A percentile compares a stretch with the other conserved stretches of the same genome.
Evolutionary conservation across 2,888 invertebrate species (phyloP).

Genomic region (Meganola albula): DNA sequence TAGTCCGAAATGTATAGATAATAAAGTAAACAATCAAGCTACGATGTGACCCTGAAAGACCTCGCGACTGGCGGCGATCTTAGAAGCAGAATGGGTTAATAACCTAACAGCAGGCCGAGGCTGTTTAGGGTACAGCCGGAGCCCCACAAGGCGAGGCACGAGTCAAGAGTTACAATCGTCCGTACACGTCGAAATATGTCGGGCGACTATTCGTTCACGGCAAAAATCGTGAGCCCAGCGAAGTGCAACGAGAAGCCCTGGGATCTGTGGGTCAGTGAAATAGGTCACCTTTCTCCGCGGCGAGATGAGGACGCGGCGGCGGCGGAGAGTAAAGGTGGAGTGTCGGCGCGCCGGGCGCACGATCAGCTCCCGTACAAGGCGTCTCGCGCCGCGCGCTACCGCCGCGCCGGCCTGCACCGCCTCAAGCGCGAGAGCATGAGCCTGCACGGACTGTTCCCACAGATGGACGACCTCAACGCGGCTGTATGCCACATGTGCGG

Average conservation of each 20-base stretch:
- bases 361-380: conserved; percentile 53
- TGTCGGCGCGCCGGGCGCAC: conserved; percentile 42
- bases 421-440: conserved; percentile 81
- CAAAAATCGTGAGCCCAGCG: conserved; percentile 66
- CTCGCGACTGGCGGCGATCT: conserved; percentile 44
- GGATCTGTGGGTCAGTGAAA: conserved; percentile 72
- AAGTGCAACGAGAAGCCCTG: conserved; percentile 74
- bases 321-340: conserved; percentile 49
- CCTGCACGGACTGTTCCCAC: conserved; percentile 87
- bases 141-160: conserved; percentile 53
- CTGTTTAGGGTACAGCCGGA: conserved; percentile 61
- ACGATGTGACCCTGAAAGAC: conserved; percentile 59
- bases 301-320: conserved; percentile 57
- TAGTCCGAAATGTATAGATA: conserved; percentile 48
- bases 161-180: conserved; percentile 43
- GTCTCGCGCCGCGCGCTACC: conserved; percentile 39
- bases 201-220: conserved; percentile 58
- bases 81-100: conserved; percentile 71
- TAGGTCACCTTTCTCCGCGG: conserved; percentile 67
- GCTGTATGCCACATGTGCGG: conserved; percentile 88
- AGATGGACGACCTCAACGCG: conserved; percentile 85
- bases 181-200: conserved; percentile 61
- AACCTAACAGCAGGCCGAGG: conserved; percentile 68
- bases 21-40: conserved; percentile 55
- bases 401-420: conserved; percentile 72